These are phyloP conservation scores for Saccopteryx leptura DNA, from an alignment of 2,113 vertebrate genomes.

Conservation along the genomic window DNA sequence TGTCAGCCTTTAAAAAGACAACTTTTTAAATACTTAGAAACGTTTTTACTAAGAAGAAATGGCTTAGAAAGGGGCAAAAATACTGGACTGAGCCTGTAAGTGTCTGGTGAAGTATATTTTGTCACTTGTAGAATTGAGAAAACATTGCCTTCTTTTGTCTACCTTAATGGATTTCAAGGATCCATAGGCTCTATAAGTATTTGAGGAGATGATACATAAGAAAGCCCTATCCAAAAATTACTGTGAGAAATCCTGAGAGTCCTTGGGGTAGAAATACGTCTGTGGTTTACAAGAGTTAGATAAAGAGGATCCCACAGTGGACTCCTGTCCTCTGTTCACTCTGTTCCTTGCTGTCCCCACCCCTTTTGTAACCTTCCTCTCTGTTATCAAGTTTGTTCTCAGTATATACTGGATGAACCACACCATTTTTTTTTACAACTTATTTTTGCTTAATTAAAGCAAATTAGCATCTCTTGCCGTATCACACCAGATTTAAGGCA, in stretches of 20 bases:
- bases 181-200: background rate
- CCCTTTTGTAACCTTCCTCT: background rate
- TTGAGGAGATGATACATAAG: background rate
- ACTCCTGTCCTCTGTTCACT: background rate
- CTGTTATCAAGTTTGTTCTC: background rate
- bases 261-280: constrained; percentile 17
- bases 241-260: background rate
- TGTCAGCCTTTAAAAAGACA: background rate
- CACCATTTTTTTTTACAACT: background rate
- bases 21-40: background rate
- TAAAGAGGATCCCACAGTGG: background rate
- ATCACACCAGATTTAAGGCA: constrained; percentile 29
- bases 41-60: background rate
- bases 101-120: background rate
- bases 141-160: background rate
- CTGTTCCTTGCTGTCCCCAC: too few species aligned
- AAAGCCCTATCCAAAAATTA: background rate
- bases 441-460: background rate
- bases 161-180: background rate
- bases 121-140: background rate
- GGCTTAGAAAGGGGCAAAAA: background rate
- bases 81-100: background rate
- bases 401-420: background rate
- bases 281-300: background rate
- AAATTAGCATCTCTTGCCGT: background rate